A percentile compares a stretch with the other conserved stretches of the same genome.
Evolutionary conservation across 1,140 invertebrate genomes (phyloP).

Genomic region (Sarcophaga peregrina): DNA sequence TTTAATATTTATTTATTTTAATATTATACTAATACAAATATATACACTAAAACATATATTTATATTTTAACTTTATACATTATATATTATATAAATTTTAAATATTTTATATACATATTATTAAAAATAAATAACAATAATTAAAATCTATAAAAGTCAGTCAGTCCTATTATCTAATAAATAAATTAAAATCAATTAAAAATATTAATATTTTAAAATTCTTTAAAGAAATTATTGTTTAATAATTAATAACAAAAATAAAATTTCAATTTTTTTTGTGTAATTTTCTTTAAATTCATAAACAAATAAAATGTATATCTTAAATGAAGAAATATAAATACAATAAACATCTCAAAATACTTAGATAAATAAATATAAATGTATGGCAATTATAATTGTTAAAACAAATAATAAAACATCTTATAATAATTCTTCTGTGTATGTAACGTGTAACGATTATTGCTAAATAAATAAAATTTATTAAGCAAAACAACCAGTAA

Average conservation of each 20-base stretch:
- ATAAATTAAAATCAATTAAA: no score
- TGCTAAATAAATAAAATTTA: conserved; percentile 39
- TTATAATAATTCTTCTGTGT: conserved; percentile 12
- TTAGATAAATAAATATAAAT: conserved; percentile 12
- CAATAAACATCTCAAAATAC: conserved; percentile 8
- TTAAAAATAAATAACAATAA: no score
- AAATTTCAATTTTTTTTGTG: neutral
- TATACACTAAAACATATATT: no score
- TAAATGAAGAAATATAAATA: conserved; percentile 1
- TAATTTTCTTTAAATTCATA: neutral
- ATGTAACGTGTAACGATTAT: conserved; percentile 21
- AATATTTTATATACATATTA: no score
- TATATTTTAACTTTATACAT: no score
- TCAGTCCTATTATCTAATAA: no score
- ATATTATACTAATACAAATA: no score
- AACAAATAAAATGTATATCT: conserved; percentile 1
- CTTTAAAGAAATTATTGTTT: neutral
- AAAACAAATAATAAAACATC: neutral
- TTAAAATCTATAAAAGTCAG: no score
- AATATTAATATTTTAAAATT: no score
- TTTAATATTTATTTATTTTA: no score
- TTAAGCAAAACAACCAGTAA: conserved; percentile 30
- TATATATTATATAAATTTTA: no score
- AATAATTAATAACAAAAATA: neutral
- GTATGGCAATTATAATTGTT: conserved; percentile 22